Evolutionary conservation across 2,113 vertebrate genomes (phyloP), one percentile per base, ranked within the genome.

Genomic region (Solea senegalensis): DNA sequence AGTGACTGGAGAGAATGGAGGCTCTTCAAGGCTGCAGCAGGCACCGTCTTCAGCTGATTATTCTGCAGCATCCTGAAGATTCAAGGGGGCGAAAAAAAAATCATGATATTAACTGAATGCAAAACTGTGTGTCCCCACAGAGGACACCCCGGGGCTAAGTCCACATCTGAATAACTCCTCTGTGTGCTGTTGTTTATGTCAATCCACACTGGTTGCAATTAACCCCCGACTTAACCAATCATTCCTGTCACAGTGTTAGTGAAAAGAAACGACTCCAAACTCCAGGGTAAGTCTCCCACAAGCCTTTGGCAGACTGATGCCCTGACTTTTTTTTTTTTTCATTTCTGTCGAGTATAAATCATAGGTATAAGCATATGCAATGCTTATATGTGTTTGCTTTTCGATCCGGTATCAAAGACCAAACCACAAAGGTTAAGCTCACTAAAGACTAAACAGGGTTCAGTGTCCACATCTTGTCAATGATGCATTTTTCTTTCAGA

Each of bases 21-120:
- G 84, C 92, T 96, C 89, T 93, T 95, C 81, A 99, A 93, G 68
- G 97, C 95, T 52, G 94, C 94, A 51, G 95, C 96, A 51, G 97
- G 97, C 9, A 99, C 96, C 2, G 95, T 97, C 92, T 96, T 97
- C 90, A 99, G 90, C 83, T 98, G 97, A 81, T 99, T 99, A 81
- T 98, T 99, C 91, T 98, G 97, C 3, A 99, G 93, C 80, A 97
- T 98, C 85, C 97, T 99, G 90, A 81, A 66, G 87, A 71, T 43
- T 39, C 72, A 86, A 46, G 3, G n/a, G n/a, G n/a, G n/a, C n/a
- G n/a, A n/a, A n/a, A 6, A 8, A 9, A 78, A 68, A 46, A 43
- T 27, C 1, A 28, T 27, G 8, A 45, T 66, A 0, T 62, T 56
- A 52, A 64, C 13, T 13, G 1, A 34, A 54, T 53, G 3, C 8